Base-by-base conservation (phyloP, 2,113 vertebrate genomes). In the Oryzias woworae region DNA sequence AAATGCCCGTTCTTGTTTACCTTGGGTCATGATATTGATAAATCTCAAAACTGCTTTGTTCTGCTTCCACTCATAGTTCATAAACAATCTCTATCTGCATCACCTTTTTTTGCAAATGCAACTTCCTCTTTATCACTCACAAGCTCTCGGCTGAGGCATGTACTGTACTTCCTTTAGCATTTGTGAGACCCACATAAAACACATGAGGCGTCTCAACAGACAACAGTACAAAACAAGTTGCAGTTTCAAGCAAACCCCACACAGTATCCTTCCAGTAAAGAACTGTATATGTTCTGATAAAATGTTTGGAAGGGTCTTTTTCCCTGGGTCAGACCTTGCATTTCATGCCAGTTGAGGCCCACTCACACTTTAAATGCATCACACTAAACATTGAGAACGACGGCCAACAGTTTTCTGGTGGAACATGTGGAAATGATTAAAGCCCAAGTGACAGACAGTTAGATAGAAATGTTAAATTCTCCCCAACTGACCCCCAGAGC, bases 351-450 rank as follows among this genome's bases (percentile, higher is more conserved):
- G 62, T 77, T 58, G 20, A 69, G 52, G 49, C 31, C 51, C 0
- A 18, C 55, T 80, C 72, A 62, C 54, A 58, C 85, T 82, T 80
- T 77, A 75, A 80, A 83, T 71, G 53, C 65, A 80, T 71, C 60
- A 43, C 17, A 15, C 62, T 50, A 70, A 77, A 81, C 71, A 83
- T 5, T 36, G 36, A 14, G 74, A 64, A 36, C 56, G 68, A 26
- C 59, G 80, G 69, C 73, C 80, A 80, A 68, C 20, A 56, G 70
- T 67, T 76, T 86, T 88, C 85, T 85, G 64, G 73, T 60, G 56
- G 60, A 80, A 65, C 91, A 91, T 90, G 84, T 91, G 89, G 87
- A 88, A 90, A 78, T 73, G 51, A 88, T 92, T 89, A 84, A 63
- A 73, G 78, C 56, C 62, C 15, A 43, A 70, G 53, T 68, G 70